A percentile compares a stretch with the other conserved stretches of the same genome.
Conservation (phyloP, 2,797 vertebrate genomes). For the Rhynchotus rufescens region DNA sequence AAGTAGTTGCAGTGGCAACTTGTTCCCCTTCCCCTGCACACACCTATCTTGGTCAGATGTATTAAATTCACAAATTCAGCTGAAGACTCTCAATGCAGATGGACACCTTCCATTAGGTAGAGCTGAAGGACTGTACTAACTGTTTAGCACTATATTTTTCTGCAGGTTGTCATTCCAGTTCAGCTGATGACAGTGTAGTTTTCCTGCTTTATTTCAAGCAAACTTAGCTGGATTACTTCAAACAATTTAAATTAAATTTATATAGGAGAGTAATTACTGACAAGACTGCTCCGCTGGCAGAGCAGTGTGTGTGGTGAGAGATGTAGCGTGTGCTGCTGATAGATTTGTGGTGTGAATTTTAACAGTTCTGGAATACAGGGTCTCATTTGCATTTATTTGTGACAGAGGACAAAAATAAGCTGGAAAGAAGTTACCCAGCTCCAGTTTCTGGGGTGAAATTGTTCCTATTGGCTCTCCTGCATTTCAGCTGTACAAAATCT, state of each 20-base stretch:
- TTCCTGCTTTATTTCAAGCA: not conserved
- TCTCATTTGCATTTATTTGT: not conserved
- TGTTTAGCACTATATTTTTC: not conserved
- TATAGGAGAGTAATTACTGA: not conserved
- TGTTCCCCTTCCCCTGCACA: not conserved
- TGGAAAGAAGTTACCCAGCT: not conserved
- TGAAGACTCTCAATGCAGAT: rapidly evolving
- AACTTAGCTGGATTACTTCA: not conserved
- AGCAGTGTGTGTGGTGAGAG: not conserved
- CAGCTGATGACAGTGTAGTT: not conserved
- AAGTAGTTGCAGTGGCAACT: not conserved
- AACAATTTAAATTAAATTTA: not conserved
- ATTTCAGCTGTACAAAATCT: not conserved
- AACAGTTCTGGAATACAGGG: not conserved
- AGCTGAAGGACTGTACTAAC: not conserved
- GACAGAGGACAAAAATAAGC: not conserved
- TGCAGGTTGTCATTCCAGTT: not conserved
- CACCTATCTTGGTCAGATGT: not conserved
- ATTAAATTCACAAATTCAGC: not conserved
- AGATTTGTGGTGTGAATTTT: not conserved
- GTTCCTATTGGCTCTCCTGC: not conserved
- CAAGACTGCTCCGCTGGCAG: not conserved
- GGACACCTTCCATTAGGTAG: not conserved
- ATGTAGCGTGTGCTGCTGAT: not conserved
- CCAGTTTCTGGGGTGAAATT: not conserved